Evolutionary conservation across 2,888 invertebrate genomes (phyloP), one percentile per base, ranked within the genome.

Genomic region (Tetheella fluctuosa): DNA sequence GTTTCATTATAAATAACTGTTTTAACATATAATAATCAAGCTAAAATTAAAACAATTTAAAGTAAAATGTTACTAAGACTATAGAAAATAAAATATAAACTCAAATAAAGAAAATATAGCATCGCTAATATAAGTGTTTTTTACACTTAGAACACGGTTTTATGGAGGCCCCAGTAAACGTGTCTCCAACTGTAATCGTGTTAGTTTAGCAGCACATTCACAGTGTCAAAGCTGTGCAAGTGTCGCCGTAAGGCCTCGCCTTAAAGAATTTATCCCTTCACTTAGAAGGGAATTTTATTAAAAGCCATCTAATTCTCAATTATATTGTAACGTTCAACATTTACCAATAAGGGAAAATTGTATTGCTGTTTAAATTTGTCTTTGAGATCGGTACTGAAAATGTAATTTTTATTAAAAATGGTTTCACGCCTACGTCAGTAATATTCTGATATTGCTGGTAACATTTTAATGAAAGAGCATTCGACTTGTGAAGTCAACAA

Each of bases 231-330:
- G 77, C 80, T 69, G 69, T 20, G 23, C 65, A 80, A 78, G 79
- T 81, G 80, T 85, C 84, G 70, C 48, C 20, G n/a, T 64, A 69
- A 83, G 85, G 88, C 83, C 83, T 81, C 86, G 88, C 82, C 77
- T 79, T 75, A 73, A 80, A 83, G 86, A 84, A 86, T 88, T 80
- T 78, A 81, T 76, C 89, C 85, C 80, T 88, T 90, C 89, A 86
- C 88, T 85, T 83, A 71, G 73, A 83, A 80, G 64, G 71, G 71
- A 64, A 30, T 52, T 54, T 34, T 28, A 13, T 39, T 54, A 42
- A 52, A 20, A 52, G 34, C 34, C 42, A 57, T 54, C 65, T 60
- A 64, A 63, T 54, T 75, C 70, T 64, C 68, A 62, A 75, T 62
- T 23, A 54, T 69, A 65, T 53, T 52, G 42, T 25, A 17, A 20